Evolutionary conservation across 2,113 vertebrate genomes (phyloP).

Genomic region (Rhagologus leucostigma): DNA sequence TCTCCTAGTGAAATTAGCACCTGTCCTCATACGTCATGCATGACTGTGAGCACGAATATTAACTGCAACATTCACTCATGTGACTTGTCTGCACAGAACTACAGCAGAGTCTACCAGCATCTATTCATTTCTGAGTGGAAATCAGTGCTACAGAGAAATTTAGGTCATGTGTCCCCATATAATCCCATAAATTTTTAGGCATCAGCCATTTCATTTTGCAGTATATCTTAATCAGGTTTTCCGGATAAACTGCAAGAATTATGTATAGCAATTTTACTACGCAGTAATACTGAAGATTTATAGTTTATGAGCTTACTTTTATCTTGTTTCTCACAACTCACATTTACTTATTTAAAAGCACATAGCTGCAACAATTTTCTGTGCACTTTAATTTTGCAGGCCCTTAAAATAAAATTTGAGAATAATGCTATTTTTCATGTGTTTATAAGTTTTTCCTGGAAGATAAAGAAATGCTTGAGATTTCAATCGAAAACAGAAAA

Average conservation of each 20-base stretch:
- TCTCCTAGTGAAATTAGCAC: background rate
- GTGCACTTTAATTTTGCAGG: background rate
- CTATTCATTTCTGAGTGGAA: background rate
- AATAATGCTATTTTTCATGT: background rate
- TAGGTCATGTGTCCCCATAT: background rate
- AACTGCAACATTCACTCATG: background rate
- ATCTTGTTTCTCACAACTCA: background rate
- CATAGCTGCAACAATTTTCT: background rate
- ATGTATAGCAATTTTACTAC: background rate
- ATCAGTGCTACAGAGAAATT: background rate
- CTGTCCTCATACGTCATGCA: rapidly evolving
- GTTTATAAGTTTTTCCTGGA: background rate
- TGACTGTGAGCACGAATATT: background rate
- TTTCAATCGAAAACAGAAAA: background rate
- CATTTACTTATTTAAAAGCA: background rate
- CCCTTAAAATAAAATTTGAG: background rate
- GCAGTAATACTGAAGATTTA: background rate
- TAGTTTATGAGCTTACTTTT: background rate
- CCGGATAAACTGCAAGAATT: background rate
- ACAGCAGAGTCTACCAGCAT: background rate
- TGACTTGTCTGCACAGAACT: background rate
- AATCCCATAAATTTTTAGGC: background rate
- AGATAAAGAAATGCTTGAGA: background rate
- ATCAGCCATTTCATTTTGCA: background rate
- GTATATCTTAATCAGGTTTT: background rate